These are phyloP conservation scores for Maniola jurtina DNA, from an alignment of 1,140 invertebrate genomes.

Conservation along the genomic window DNA sequence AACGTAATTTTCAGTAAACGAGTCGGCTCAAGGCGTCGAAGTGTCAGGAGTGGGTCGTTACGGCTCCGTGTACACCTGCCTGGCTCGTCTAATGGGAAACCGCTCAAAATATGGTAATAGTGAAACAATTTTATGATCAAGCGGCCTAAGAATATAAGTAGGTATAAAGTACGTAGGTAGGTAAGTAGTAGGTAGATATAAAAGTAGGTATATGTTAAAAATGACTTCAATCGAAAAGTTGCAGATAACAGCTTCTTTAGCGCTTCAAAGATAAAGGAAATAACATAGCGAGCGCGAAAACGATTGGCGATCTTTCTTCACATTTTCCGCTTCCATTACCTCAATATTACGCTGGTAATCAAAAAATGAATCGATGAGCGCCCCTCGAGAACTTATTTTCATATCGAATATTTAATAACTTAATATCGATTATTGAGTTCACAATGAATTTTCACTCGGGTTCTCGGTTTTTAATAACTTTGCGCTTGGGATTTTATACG, in stretches of 20 bases:
- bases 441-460: slow-evolving; percentile 31
- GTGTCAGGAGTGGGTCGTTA: slow-evolving; percentile 3
- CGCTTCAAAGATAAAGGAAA: not conserved
- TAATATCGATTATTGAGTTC: slow-evolving; percentile 37
- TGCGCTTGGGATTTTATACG: slow-evolving; percentile 22
- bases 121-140: no score
- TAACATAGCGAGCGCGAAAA: not conserved
- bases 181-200: no score
- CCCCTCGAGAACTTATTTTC: slow-evolving; percentile 30
- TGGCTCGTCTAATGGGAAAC: not conserved
- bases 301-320: slow-evolving; percentile 1
- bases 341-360: slow-evolving; percentile 31
- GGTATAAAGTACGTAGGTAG: no score
- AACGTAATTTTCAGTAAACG: slow-evolving; percentile 3
- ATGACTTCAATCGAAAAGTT: not conserved
- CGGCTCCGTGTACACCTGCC: not conserved
- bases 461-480: slow-evolving; percentile 30
- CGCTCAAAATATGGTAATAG: not conserved
- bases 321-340: slow-evolving; percentile 29
- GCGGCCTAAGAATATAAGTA: no score
- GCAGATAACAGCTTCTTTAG: not conserved
- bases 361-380: slow-evolving; percentile 30
- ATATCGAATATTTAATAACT: slow-evolving; percentile 37
- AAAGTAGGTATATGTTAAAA: not conserved
- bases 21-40: slow-evolving; percentile 2